Base-by-base conservation (phyloP, 2,113 vertebrate species). In the Coptodon rendalli region DNA sequence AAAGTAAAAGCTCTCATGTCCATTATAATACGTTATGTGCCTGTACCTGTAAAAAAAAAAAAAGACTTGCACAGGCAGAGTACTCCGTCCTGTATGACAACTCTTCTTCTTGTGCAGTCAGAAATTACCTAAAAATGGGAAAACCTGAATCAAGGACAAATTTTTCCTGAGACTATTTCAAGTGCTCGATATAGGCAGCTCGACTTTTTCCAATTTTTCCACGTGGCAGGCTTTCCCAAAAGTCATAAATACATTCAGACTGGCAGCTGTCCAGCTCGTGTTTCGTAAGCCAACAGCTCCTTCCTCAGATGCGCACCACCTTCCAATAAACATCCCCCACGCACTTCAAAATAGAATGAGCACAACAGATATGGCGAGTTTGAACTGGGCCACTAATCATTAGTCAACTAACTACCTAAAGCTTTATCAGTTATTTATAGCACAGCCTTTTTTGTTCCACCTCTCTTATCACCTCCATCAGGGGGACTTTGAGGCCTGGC, bases 401-500 rank as follows among this genome's bases (percentile, higher is more conserved):
- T 66, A 83, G 81, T 84, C n/a, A 4, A 86, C 29, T 48, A 87
- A 83, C 76, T 24, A 91, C 50, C 90, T 87, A 80, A 93, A 93
- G 90, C 86, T 86, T 92, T 93, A 95, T 95, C 93, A 87, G 90
- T 61, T 38, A 66, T 91, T 91, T 90, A 90, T 92, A 52, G 80
- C 73, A 36, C 84, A 71, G 84, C 85, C 87, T 93, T 43, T 93
- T 84, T 79, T 71, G 82, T 87, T 63, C 63, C 16, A 40, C 81
- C 82, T 79, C 29, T 48, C 91, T 95, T 96, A 96, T 96, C 94
- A 80, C 34, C 84, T 68, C 82, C 88, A 93, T 93, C 87, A 76
- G 90, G 90, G 93, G 94, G 36, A 95, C 94, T 95, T 93, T 95
- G 95, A 95, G 93, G 93, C 91, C 92, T 91, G 92, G 91, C 81